Base-by-base conservation (phyloP, 2,888 invertebrate species). In the Willowsia nigromaculata region DNA sequence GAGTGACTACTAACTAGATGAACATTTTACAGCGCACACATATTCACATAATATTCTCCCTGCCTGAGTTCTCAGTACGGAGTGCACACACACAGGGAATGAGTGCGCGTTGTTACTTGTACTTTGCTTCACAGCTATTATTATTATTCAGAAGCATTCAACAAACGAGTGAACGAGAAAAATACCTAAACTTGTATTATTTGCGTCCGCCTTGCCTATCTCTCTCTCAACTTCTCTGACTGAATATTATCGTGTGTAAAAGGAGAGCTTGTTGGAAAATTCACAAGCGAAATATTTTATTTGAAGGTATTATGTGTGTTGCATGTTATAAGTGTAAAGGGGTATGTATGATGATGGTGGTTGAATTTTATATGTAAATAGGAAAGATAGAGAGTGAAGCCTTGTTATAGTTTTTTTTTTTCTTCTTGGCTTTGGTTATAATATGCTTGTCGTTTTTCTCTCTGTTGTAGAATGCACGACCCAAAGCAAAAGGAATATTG, bases 1-100 rank as follows among this genome's bases (percentile, higher is more conserved):
- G 82, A 84, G 84, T 80, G 88, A 88, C 88, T 88, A 88, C 89
- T 89, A 89, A 89, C 89, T 89, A 89, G 89, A 89, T 89, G 89
- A 89, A 85, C 80, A 89, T 85, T 89, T 89, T 89, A 83, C 84
- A 89, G 25, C 80, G 56, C 88, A 59, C 81, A 83, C 83, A 76
- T 76, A 83, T 18, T 78, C 88, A 88, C 87, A 88, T 88, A 74
- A 80, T 68, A 86, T 76, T 76, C 53, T 50, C 25, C 43, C 71
- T 40, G 18, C 25, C 71, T 71, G 71, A 71, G 50, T 76, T 53
- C 30, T 68, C 18, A 5, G 33, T 68, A 13, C 5, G 27, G 50
- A 53, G 30, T 50, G 27, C 30, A 71, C 18, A 81, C 65, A 82
- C 25, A 56, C 74, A 30, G 81, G 82, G 82, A 87, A 81, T 88